phyloP scores from a whole-genome alignment of 1,140 invertebrate species.

The Drosophila ercepeae region DNA sequence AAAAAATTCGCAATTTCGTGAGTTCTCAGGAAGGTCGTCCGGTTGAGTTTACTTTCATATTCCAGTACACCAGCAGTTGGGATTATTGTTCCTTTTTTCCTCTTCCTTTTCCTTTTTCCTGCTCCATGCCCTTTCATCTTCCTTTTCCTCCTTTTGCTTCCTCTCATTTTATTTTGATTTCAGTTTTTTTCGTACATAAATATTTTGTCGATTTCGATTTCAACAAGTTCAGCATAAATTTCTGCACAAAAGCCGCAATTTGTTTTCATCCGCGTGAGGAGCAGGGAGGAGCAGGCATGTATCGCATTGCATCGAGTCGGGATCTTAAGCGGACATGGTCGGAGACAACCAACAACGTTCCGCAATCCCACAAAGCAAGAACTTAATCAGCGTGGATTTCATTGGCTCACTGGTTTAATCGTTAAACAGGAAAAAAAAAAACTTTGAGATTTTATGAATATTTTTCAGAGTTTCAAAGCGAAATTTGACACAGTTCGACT shows the following conservation, averaged over 20 bases:
- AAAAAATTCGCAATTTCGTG: constrained; percentile 57
- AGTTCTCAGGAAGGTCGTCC: constrained; percentile 82
- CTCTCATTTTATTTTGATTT: constrained; percentile 7
- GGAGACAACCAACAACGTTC: constrained; percentile 50
- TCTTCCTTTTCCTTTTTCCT: constrained; percentile 23
- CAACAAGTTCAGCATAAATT: constrained; percentile 82
- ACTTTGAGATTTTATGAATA: neutral
- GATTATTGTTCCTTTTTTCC: constrained; percentile 47
- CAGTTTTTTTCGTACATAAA: constrained; percentile 54
- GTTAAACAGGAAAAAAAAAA: neutral
- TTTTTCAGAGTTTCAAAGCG: too few relatives aligned
- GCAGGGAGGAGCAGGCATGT: constrained; percentile 15
- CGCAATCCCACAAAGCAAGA: constrained; percentile 52
- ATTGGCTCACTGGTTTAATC: neutral
- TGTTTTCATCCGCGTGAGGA: constrained; percentile 72
- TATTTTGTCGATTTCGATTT: constrained; percentile 79
- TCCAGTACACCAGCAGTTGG: constrained; percentile 32
- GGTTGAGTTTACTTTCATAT: constrained; percentile 75
- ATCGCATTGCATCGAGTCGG: constrained; percentile 7
- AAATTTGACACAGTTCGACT: too few relatives aligned
- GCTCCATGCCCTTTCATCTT: constrained; percentile 20
- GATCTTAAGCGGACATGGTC: constrained; percentile 19
- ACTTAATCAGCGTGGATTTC: constrained; percentile 69
- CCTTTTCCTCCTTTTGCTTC: constrained; percentile 16
- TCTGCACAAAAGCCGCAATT: constrained; percentile 80